A percentile compares a stretch with the other conserved stretches of the same genome.
phyloP scores from a whole-genome alignment of 2,797 vertebrate species.

The Leptoclinus maculatus region DNA sequence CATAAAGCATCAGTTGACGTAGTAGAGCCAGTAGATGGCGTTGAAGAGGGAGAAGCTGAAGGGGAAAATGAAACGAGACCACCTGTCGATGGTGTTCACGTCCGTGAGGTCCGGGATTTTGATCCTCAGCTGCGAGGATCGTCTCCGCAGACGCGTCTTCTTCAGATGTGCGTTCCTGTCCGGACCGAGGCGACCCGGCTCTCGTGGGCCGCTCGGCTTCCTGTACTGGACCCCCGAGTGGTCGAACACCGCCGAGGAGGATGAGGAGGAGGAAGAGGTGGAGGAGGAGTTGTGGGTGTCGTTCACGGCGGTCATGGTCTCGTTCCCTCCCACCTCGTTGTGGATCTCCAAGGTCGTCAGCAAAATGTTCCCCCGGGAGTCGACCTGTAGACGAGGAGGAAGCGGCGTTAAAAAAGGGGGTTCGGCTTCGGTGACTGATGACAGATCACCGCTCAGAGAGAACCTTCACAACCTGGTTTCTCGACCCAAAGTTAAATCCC shows the following conservation, averaged over 20 bases:
- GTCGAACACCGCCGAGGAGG: conserved; percentile 90
- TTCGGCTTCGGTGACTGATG: conserved; percentile 52
- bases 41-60: conserved; percentile 97
- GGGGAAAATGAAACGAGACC: conserved; percentile 98
- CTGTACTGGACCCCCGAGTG: conserved; percentile 95
- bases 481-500: conserved; percentile 65
- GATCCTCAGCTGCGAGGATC: conserved; percentile 97
- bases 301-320: conserved; percentile 88
- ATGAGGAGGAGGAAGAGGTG: conserved; percentile 72
- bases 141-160: conserved; percentile 91
- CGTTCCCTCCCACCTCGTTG: conserved; percentile 93
- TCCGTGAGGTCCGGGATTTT: conserved; percentile 99
- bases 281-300: conserved; percentile 92
- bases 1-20: conserved; percentile 90
- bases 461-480: conserved; percentile 59
- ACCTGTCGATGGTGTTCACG: conserved; percentile 97
- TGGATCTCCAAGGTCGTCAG: conserved; percentile 97
- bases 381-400: conserved; percentile 84
- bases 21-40: conserved; percentile 99
- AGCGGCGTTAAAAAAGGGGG: conserved; percentile 40
- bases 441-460: conserved; percentile 44
- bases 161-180: conserved; percentile 87
- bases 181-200: conserved; percentile 84
- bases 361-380: conserved; percentile 96
- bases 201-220: conserved; percentile 88